Percentiles rank a stretch among this genome's conserved stretches.
Evolutionary conservation across 2,888 invertebrate species (phyloP).

Genomic region (Nemurella pictetii): DNA sequence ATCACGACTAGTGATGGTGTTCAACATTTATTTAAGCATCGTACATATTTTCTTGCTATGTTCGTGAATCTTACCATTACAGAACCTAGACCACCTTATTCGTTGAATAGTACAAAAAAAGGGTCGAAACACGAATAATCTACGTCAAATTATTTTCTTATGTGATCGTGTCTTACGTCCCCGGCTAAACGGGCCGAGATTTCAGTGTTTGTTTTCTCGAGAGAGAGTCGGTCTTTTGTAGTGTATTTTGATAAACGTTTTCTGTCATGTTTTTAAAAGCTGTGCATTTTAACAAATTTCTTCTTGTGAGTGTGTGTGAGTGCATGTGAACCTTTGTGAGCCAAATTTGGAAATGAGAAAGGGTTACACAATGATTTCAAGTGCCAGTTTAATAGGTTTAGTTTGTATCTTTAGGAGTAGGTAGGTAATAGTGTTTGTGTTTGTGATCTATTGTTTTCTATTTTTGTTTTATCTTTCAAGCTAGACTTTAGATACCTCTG

Average conservation of each 20-base stretch:
- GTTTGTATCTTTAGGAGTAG: background rate
- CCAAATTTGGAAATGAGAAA: no score
- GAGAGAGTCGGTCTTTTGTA: background rate
- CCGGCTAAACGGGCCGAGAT: background rate
- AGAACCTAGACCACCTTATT: background rate
- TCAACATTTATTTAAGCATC: no score
- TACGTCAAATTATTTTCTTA: background rate
- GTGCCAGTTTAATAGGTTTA: background rate
- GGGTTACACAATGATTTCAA: no score
- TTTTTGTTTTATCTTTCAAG: background rate
- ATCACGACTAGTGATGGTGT: no score
- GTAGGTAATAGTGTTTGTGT: background rate
- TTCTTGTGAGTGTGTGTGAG: background rate
- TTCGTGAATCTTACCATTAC: background rate
- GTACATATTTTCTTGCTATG: background rate
- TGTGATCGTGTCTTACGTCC: background rate
- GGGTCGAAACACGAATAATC: background rate
- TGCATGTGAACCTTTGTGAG: background rate
- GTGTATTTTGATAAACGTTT: background rate
- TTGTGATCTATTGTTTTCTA: background rate
- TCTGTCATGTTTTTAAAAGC: background rate
- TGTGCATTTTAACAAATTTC: background rate
- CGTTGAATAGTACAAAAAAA: background rate
- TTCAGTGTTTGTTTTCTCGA: background rate
- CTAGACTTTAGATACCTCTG: background rate